Conservation (phyloP, 2,888 invertebrate genomes). For the Drosophila testacea region DNA sequence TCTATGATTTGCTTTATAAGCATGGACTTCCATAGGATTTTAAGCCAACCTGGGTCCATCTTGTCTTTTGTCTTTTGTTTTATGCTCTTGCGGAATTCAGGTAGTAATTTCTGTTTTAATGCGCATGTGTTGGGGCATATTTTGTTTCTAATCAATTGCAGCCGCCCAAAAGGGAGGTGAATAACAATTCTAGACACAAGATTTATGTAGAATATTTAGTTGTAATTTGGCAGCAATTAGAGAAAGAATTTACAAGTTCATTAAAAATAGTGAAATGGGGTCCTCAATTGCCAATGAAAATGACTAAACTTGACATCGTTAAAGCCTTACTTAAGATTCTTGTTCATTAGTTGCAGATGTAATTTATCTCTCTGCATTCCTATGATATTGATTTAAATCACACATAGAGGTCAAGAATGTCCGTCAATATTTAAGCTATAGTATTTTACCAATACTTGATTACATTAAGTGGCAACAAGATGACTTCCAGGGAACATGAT, state of each 20-base stretch:
- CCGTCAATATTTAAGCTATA: too few relatives aligned
- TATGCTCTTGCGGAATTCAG: conserved; percentile 73
- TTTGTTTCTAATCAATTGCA: conserved; percentile 62
- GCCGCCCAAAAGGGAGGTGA: conserved; percentile 49
- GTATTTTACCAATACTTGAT: background rate
- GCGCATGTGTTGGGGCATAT: conserved; percentile 56
- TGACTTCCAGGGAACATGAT: conserved; percentile 15
- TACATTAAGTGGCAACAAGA: conserved; percentile 2
- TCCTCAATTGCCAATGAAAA: conserved; percentile 5
- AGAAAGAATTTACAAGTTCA: conserved; percentile 51
- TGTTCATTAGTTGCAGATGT: background rate
- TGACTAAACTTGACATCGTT: background rate
- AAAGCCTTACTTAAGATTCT: background rate
- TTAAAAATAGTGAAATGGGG: conserved; percentile 32
- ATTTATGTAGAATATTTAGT: conserved; percentile 51
- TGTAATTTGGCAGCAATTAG: conserved; percentile 59
- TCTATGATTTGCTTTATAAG: conserved; percentile 75
- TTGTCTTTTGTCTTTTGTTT: conserved; percentile 53
- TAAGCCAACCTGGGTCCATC: conserved; percentile 4
- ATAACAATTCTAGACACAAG: conserved; percentile 1
- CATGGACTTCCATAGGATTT: conserved; percentile 40
- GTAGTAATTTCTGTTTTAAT: conserved; percentile 77
- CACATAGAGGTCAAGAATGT: too few relatives aligned
- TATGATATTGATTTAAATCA: background rate
- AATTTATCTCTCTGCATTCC: background rate